Base-by-base conservation (phyloP, 2,888 invertebrate genomes). In the Nomada flava region DNA sequence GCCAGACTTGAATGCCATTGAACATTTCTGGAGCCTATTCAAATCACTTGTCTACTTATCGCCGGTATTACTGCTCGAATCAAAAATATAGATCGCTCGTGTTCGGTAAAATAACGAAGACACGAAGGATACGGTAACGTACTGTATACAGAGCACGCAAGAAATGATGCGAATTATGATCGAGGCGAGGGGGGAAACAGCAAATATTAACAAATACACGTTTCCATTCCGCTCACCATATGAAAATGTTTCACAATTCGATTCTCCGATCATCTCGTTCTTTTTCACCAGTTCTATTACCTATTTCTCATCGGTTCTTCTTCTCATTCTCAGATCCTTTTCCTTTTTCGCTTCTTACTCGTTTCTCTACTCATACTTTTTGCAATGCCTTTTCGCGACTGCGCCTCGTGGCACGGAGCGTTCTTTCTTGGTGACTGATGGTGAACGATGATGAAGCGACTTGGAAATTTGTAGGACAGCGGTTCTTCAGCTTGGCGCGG, bases 401-500 rank as follows among this genome's bases (percentile, higher is more conserved):
- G 57, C 60, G 63, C 67, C 74, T 70, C 72, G 36, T 7, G 53
- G 44, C 73, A 65, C 62, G 72, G 64, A 74, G 64, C 81, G 71
- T 86, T 86, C 85, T 82, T 83, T 82, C 81, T 81, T 69, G 83
- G 65, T 84, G 85, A 86, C 87, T 82, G 86, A 89, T 88, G 83
- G 81, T 67, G 76, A 71, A 83, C 85, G 84, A 89, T 89, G 87
- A 87, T 85, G 89, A 89, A 87, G 87, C 86, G 83, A 82, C 83
- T 88, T 83, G 80, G 86, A 88, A 88, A 88, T 89, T 88, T 85
- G 88, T 88, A 85, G 74, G 73, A 76, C 82, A 78, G 62, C 79
- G 82, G 69, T 82, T 80, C 63, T 60, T 47, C 64, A 23, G 20
- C 76, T 75, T 79, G 84, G 82, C 76, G 69, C 44, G 57, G 75